These are phyloP conservation scores for Spatulosminthurus flaviceps DNA, from an alignment of 2,888 invertebrate genomes.

Conservation along the genomic window DNA sequence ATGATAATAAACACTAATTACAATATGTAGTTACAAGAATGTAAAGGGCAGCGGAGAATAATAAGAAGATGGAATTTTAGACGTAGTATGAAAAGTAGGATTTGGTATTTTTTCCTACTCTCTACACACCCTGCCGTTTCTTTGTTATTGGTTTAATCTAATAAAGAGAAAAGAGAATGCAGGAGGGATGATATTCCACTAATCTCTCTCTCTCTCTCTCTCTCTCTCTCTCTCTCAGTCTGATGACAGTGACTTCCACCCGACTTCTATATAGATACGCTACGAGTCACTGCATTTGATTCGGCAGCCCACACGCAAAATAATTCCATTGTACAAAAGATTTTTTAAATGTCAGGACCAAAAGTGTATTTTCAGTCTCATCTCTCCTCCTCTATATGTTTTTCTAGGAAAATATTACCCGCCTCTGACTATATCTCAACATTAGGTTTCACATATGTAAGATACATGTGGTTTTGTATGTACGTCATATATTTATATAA, in stretches of 20 bases:
- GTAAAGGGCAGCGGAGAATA: background rate
- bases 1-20: too few relatives aligned
- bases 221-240: too few relatives aligned
- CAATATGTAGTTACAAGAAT: too few relatives aligned
- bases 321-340: conserved; percentile 22
- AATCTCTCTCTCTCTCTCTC: too few relatives aligned
- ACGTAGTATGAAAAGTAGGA: background rate
- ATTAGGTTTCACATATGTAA: too few relatives aligned
- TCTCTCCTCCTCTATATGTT: conserved; percentile 4
- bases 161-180: conserved; percentile 36
- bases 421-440: background rate
- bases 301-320: conserved; percentile 41
- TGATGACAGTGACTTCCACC: conserved; percentile 11
- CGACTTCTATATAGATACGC: too few relatives aligned
- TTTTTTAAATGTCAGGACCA: background rate
- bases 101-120: background rate
- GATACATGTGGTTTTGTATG: too few relatives aligned
- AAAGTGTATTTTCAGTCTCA: too few relatives aligned
- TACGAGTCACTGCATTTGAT: conserved; percentile 21
- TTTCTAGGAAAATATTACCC: background rate
- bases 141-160: conserved; percentile 41
- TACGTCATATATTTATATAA: too few relatives aligned
- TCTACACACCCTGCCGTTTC: conserved; percentile 30
- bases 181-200: conserved; percentile 31
- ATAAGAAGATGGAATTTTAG: background rate